A percentile compares a stretch with the other conserved stretches of the same genome.
Conservation (phyloP, 2,888 invertebrate species). For the Lasioglossum pauxillum region DNA sequence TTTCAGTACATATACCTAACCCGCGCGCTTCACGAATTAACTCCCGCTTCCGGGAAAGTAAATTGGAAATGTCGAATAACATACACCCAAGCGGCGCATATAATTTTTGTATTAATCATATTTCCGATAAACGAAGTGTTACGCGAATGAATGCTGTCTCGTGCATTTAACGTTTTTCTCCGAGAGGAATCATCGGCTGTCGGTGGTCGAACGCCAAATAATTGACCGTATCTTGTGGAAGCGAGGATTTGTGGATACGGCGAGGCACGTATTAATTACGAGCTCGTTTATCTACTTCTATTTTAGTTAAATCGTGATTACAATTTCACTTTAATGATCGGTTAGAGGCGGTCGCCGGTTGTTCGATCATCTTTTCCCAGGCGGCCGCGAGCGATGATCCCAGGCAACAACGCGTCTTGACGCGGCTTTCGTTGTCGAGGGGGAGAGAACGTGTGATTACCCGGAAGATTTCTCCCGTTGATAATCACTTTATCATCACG, state of each 20-base stretch:
- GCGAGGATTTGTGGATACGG: not conserved
- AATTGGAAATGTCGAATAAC: not conserved
- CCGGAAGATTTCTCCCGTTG: conserved; percentile 49
- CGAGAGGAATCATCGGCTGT: not conserved
- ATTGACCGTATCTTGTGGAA: not conserved
- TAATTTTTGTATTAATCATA: not conserved
- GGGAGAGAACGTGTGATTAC: conserved; percentile 30
- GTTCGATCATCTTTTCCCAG: conserved; percentile 1
- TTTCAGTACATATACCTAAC: not conserved
- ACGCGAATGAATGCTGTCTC: not conserved
- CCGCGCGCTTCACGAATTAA: not conserved
- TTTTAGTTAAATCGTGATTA: conserved; percentile 14
- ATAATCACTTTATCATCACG: conserved; percentile 33
- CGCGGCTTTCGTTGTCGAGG: conserved; percentile 29
- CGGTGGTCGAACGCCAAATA: not conserved
- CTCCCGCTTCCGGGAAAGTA: not conserved
- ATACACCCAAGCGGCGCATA: not conserved
- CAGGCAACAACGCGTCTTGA: conserved; percentile 9
- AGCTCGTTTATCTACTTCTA: not conserved
- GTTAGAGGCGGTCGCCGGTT: not conserved
- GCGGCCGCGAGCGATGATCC: not conserved
- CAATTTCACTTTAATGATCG: conserved; percentile 8
- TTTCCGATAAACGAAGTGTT: not conserved
- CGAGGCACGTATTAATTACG: not conserved
- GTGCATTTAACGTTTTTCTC: not conserved